Evolutionary conservation across 2,797 vertebrate species (phyloP).

Genomic region (Pogonophryne albipinna): DNA sequence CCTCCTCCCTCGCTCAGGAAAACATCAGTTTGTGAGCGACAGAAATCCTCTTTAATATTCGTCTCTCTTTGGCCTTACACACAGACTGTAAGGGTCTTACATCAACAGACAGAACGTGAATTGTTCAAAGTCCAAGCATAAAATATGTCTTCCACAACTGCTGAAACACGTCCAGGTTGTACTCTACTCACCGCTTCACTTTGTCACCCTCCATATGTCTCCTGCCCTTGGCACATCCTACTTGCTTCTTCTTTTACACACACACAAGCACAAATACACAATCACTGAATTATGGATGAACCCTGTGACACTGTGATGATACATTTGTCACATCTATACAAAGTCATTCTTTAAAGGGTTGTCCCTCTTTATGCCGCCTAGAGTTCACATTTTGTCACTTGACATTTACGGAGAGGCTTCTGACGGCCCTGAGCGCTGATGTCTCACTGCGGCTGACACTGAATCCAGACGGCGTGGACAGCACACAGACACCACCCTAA

Average conservation of each 20-base stretch:
- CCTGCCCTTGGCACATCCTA: constrained; percentile 51
- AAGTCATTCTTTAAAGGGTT: constrained; percentile 72
- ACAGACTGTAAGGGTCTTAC: constrained; percentile 24
- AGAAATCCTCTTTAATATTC: constrained; percentile 70
- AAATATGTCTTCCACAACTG: constrained; percentile 65
- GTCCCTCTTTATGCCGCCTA: constrained; percentile 72
- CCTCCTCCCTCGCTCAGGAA: constrained; percentile 61
- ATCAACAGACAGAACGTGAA: constrained; percentile 43
- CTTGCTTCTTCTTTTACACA: constrained; percentile 10
- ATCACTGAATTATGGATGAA: constrained; percentile 80
- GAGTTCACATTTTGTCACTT: constrained; percentile 81
- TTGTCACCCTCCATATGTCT: constrained; percentile 61
- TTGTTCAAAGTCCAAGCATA: constrained; percentile 58
- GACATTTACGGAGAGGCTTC: constrained; percentile 78
- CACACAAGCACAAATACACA: constrained; percentile 49
- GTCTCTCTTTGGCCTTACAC: constrained; percentile 45
- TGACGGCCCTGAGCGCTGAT: constrained; percentile 65
- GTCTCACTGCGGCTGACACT: constrained; percentile 70
- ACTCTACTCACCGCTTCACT: constrained; percentile 47
- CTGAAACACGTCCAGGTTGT: constrained; percentile 70
- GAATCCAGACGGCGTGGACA: constrained; percentile 56
- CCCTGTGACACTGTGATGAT: constrained; percentile 73
- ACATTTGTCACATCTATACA: constrained; percentile 78
- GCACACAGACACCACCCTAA: constrained; percentile 57
- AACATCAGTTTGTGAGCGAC: constrained; percentile 71